These are phyloP conservation scores for Lepus americanus DNA, from an alignment of 2,113 vertebrate species.

Conservation along the genomic window DNA sequence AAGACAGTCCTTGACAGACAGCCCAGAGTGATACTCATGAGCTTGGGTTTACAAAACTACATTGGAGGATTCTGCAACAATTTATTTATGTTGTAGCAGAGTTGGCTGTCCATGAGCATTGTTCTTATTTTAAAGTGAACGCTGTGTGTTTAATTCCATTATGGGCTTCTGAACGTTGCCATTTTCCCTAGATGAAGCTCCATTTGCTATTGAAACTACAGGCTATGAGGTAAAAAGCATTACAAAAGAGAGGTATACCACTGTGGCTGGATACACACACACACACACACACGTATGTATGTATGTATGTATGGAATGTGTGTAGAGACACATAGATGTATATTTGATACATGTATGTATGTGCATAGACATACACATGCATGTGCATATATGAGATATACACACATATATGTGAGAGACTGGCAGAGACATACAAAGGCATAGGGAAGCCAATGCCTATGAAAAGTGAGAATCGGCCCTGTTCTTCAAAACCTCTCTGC, in stretches of 20 bases:
- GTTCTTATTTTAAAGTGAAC: neutral
- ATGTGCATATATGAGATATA: neutral
- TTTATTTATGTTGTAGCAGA: neutral
- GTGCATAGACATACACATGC: too few relatives aligned
- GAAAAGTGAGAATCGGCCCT: neutral
- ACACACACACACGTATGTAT: neutral
- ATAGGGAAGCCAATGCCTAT: neutral
- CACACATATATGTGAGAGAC: neutral
- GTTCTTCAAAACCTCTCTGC: neutral
- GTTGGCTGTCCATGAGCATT: neutral
- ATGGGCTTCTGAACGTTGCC: neutral
- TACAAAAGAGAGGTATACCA: neutral
- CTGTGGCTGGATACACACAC: neutral
- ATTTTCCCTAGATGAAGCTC: neutral
- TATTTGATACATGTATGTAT: neutral
- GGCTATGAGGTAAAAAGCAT: fast-evolving
- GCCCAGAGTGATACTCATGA: neutral
- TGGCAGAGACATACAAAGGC: neutral
- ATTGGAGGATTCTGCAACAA: neutral
- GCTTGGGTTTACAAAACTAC: neutral
- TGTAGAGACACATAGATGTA: neutral
- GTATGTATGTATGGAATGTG: neutral
- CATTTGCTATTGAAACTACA: neutral
- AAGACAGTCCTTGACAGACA: fast-evolving
- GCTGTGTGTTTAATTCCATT: neutral